Evolutionary conservation across 2,888 invertebrate genomes (phyloP).

Genomic region (Leucozona laternaria): DNA sequence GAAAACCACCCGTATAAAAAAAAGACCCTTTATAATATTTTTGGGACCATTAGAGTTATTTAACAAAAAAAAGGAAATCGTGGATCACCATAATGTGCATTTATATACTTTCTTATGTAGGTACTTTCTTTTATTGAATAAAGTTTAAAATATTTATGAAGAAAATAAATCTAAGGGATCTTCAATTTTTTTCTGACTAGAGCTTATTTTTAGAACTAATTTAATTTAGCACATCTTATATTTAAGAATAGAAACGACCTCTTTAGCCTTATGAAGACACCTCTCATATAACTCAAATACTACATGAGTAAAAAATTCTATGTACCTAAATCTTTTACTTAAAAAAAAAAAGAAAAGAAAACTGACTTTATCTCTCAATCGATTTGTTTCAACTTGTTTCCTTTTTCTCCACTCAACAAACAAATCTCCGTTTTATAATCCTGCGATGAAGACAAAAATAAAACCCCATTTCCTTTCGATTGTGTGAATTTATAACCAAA

Average conservation of each 20-base stretch:
- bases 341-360: not conserved
- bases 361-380: constrained; percentile 1
- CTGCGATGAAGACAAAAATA: not conserved
- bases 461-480: constrained; percentile 1
- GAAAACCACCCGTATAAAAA: too few species aligned
- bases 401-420: not conserved
- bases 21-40: too few species aligned
- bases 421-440: constrained; percentile 16
- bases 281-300: not conserved
- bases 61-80: too few species aligned
- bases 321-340: not conserved
- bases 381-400: constrained; percentile 5
- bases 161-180: too few species aligned
- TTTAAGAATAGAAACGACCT: not conserved
- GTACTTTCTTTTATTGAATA: too few species aligned
- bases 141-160: too few species aligned
- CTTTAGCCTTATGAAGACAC: not conserved
- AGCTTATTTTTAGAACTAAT: too few species aligned
- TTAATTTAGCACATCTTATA: not conserved
- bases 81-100: too few species aligned
- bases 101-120: too few species aligned
- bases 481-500: not conserved
- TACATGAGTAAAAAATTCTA: too few species aligned
- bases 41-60: too few species aligned
- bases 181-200: too few species aligned